Evolutionary conservation across 2,888 invertebrate species (phyloP).

Genomic region (Drosophila parthenogenetica): DNA sequence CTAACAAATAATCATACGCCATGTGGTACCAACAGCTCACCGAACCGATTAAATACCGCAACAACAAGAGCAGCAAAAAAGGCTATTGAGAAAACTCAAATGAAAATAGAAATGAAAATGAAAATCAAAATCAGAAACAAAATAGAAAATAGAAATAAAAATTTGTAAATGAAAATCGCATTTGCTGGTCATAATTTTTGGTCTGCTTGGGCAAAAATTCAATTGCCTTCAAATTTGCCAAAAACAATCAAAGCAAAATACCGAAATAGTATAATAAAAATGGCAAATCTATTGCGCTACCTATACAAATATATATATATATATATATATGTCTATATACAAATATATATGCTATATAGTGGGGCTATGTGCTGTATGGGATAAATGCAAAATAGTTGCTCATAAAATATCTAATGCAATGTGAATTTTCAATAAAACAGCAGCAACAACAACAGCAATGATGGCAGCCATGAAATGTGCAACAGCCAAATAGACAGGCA

Average conservation of each 20-base stretch:
- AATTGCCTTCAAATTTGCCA: conserved; percentile 76
- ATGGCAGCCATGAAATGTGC: conserved; percentile 45
- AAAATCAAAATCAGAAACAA: conserved; percentile 14
- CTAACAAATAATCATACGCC: conserved; percentile 44
- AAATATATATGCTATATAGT: not conserved
- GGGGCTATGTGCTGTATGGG: conserved; percentile 5
- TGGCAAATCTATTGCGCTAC: conserved; percentile 71
- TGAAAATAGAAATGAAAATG: conserved; percentile 1
- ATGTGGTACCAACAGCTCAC: conserved; percentile 33
- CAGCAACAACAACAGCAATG: conserved; percentile 9
- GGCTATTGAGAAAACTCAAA: conserved; percentile 18
- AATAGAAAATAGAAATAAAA: conserved; percentile 1
- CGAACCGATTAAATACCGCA: conserved; percentile 38
- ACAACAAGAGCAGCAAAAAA: conserved; percentile 5
- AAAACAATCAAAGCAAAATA: conserved; percentile 67
- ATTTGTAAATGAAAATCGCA: conserved; percentile 37
- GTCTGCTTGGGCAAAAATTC: conserved; percentile 54
- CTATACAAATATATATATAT: not conserved
- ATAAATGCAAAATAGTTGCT: conserved; percentile 39
- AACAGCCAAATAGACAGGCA: conserved; percentile 55
- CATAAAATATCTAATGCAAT: conserved; percentile 58
- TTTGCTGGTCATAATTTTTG: conserved; percentile 46
- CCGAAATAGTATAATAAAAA: conserved; percentile 63
- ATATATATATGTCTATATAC: conserved; percentile 25
- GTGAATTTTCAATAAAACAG: conserved; percentile 64